Conservation (phyloP, 2,888 invertebrate species). For the Meghimatium bilineatum region DNA sequence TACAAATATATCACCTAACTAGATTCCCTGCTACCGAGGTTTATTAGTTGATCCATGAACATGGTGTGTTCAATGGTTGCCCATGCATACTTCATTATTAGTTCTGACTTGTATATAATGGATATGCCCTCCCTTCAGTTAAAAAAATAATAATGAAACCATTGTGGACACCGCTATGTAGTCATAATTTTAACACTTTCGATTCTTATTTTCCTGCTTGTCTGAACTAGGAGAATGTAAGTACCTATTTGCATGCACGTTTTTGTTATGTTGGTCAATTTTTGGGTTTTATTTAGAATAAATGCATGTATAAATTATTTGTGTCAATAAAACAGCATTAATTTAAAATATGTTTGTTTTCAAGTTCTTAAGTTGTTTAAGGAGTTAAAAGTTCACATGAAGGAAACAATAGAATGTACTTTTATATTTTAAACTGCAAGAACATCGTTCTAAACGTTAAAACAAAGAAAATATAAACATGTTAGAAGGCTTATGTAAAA, state of each 20-base stretch:
- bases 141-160: background rate
- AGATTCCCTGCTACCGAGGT: background rate
- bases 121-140: background rate
- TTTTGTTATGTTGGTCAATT: background rate
- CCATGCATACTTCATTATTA: background rate
- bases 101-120: background rate
- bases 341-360: background rate
- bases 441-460: too few relatives aligned
- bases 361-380: background rate
- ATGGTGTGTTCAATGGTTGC: too few relatives aligned
- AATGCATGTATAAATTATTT: background rate
- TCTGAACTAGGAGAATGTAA: conserved; percentile 54
- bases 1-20: too few relatives aligned
- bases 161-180: too few relatives aligned
- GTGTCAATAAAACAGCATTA: background rate
- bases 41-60: background rate
- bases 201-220: conserved; percentile 36
- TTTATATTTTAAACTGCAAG: too few relatives aligned
- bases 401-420: too few relatives aligned
- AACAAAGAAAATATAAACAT: too few relatives aligned
- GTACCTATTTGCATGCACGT: conserved; percentile 45
- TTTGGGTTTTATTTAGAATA: background rate
- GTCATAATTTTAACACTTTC: conserved; percentile 9
- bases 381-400: too few relatives aligned
- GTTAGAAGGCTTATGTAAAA: too few relatives aligned